Conservation (phyloP, 2,888 invertebrate species). For the Griposia aprilina region DNA sequence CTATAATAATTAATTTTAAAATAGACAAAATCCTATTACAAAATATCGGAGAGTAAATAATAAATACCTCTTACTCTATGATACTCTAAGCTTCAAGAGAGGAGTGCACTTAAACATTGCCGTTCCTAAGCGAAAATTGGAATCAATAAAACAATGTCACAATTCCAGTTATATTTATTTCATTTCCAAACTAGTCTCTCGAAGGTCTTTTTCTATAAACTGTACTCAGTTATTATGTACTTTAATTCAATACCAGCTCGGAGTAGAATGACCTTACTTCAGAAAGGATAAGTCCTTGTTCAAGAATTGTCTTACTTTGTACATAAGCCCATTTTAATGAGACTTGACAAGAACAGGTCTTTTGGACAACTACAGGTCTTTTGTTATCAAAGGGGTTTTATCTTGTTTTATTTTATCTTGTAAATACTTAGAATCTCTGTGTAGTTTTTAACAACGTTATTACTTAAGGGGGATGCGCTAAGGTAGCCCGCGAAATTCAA, state of each 20-base stretch:
- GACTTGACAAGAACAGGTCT: conserved; percentile 39
- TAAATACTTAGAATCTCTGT: conserved; percentile 11
- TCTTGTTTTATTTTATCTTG: conserved; percentile 27
- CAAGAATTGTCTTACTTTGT: conserved; percentile 37
- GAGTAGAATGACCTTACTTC: conserved; percentile 22
- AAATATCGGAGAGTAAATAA: conserved; percentile 22
- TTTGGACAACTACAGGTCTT: conserved; percentile 29
- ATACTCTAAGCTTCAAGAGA: conserved; percentile 9
- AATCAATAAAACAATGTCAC: conserved; percentile 40
- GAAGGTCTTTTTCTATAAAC: conserved; percentile 7
- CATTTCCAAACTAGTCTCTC: conserved; percentile 14
- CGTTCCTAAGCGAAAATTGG: conserved; percentile 24
- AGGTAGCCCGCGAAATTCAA: no score
- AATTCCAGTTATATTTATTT: conserved; percentile 41
- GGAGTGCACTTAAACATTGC: conserved; percentile 3
- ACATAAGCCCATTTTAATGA: conserved; percentile 39
- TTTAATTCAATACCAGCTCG: conserved; percentile 40
- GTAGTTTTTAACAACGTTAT: conserved; percentile 14
- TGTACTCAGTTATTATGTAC: conserved; percentile 35
- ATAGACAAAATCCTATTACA: background rate
- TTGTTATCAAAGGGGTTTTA: conserved; percentile 36
- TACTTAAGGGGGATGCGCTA: background rate
- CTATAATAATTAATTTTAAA: background rate
- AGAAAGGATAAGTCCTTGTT: conserved; percentile 24
- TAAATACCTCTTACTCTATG: background rate